Evolutionary conservation across 2,797 vertebrate species (phyloP), one percentile per base, ranked within the genome.

Genomic region (Micromesistius poutassou): DNA sequence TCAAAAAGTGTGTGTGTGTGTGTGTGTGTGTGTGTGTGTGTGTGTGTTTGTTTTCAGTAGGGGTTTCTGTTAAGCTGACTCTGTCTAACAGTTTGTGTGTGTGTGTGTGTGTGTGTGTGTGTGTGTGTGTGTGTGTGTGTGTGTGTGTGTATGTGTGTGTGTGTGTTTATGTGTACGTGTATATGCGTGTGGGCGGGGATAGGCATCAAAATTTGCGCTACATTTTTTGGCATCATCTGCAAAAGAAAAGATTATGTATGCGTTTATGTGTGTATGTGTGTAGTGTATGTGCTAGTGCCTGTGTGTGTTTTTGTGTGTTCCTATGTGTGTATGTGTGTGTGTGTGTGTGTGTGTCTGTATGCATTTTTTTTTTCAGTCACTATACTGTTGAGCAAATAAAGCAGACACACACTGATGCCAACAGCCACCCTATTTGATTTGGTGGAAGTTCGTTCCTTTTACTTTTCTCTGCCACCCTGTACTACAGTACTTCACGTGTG

Each of bases 1-100:
- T 92, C 89, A 91, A 87, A 81, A 89, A 81, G 76, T 75, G 80
- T 76, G 84, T 84, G 75, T 78, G 78, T 82, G 46, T 50, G 40
- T 70, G 84, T 85, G 84, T 75, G 82, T 22, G 76, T 73, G 71
- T 8, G 62, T n/a, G 28, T 14, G 50, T 62, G 50, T n/a, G 50
- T 68, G 73, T 31, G 77, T 70, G 73, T 74, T 10, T 71, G 73
- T 31, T 33, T 70, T 35, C 74, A 76, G 77, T 74, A 78, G 30
- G 79, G 75, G 81, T 84, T 76, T 86, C 84, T 86, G 80, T 84
- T 3, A 38, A 83, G 81, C 83, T 78, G 79, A 82, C 79, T 84
- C 73, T 77, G 22, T 62, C 50, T 62, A 62, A 62, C 50, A n/a
- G 50, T 62, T 22, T n/a, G 22, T 62, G 50, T 62, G 22, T 62